These are phyloP conservation scores for Trissolcus basalis DNA, from an alignment of 1,140 invertebrate species.

Conservation along the genomic window DNA sequence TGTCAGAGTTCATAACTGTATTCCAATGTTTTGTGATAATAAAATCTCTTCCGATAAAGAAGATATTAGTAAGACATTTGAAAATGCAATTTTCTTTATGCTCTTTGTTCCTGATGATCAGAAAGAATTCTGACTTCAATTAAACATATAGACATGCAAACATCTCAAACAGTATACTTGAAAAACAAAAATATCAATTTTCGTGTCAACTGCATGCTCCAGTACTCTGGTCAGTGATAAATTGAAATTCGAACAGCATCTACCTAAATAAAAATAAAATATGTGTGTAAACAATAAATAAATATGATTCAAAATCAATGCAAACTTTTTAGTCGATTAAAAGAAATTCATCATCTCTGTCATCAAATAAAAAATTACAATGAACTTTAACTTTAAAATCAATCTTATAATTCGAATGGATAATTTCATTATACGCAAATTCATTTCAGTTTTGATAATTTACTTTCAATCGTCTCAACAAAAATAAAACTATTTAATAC, in stretches of 20 bases:
- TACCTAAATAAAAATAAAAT: conserved; percentile 69
- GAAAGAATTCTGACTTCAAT: too few relatives aligned
- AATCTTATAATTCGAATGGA: too few relatives aligned
- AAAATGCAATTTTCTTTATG: too few relatives aligned
- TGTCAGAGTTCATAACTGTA: too few relatives aligned
- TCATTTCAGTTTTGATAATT: background rate
- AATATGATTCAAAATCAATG: conserved; percentile 42
- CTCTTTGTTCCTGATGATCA: too few relatives aligned
- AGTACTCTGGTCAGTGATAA: conserved; percentile 66
- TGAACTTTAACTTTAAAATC: too few relatives aligned
- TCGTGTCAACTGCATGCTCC: conserved; percentile 66
- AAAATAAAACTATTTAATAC: conserved; percentile 7
- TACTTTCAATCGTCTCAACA: conserved; percentile 3
- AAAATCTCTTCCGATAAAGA: too few relatives aligned
- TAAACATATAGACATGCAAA: conserved; percentile 18
- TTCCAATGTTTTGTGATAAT: too few relatives aligned
- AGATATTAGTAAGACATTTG: too few relatives aligned
- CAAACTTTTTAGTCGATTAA: conserved; percentile 49
- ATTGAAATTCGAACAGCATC: conserved; percentile 69
- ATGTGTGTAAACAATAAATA: conserved; percentile 57
- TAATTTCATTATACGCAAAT: too few relatives aligned
- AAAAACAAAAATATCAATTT: conserved; percentile 64
- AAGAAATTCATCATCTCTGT: conserved; percentile 8
- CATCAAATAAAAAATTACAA: too few relatives aligned
- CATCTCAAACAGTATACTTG: conserved; percentile 54